Percentiles rank a stretch among this genome's conserved stretches.
Evolutionary conservation across 2,888 invertebrate genomes (phyloP).

Genomic region (Drosophila quinaria): DNA sequence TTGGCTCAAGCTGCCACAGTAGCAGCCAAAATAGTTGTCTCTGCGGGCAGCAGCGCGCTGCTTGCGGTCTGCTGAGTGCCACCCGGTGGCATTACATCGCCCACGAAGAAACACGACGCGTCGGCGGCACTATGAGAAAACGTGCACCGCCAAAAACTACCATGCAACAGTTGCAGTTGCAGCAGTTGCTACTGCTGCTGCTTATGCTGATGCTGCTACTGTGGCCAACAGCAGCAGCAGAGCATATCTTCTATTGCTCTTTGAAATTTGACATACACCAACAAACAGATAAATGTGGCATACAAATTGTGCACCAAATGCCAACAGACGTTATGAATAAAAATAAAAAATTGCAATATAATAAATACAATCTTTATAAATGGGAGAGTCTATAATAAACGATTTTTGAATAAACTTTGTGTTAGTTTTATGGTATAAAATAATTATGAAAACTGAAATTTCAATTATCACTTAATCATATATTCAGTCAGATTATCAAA

Average conservation of each 20-base stretch:
- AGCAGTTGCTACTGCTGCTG: constrained; percentile 12
- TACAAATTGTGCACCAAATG: neutral
- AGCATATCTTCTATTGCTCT: constrained; percentile 43
- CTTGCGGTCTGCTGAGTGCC: constrained; percentile 39
- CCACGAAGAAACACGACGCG: constrained; percentile 80
- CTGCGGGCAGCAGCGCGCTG: constrained; percentile 28
- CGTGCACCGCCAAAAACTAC: constrained; percentile 62
- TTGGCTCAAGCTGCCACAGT: constrained; percentile 60
- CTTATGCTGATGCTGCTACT: constrained; percentile 29
- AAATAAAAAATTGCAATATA: neutral
- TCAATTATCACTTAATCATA: no score
- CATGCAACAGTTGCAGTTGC: constrained; percentile 36
- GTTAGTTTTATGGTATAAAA: no score
- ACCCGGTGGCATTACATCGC: constrained; percentile 67
- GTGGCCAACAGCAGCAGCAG: constrained; percentile 38
- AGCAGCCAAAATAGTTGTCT: constrained; percentile 78
- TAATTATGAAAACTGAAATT: no score
- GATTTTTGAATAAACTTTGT: no score
- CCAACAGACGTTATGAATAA: neutral
- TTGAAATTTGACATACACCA: constrained; percentile 29
- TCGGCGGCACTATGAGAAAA: constrained; percentile 70
- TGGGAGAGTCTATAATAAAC: no score
- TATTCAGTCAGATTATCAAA: no score
- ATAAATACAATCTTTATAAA: no score
- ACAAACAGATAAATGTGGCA: constrained; percentile 10